Base-by-base conservation (phyloP, 2,888 invertebrate genomes). In the Catocala fraxini region DNA sequence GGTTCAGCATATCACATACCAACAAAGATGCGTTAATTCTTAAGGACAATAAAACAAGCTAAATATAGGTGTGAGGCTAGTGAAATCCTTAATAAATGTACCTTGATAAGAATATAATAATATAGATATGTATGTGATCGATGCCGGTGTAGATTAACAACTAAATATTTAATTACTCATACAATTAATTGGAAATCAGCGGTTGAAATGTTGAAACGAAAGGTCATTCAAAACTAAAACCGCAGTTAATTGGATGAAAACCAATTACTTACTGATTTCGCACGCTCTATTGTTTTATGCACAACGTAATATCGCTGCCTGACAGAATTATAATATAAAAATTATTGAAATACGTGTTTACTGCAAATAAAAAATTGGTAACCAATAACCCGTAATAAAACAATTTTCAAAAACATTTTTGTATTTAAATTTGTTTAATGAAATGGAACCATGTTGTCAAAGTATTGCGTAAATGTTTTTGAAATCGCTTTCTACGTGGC, bases 401-500 rank as follows among this genome's bases (percentile, higher is more conserved):
- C 6, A 9, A 11, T 60, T 60, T 60, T 39, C 47, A 63, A 56
- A 53, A 48, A 62, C 45, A 63, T 35, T 55, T 11, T 35, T 46
- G 57, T 58, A 13, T 71, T 63, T 59, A 59, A 66, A 63, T 77
- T 78, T 81, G 77, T 68, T 82, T 84, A 87, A 85, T 88, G 80
- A 86, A 86, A 85, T 83, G 84, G 75, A 88, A 85, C 83, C 79
- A 75, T 83, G 81, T 82, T 79, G 79, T 81, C 75, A 75, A 75
- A 70, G 72, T 77, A 81, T 91, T 91, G 84, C 89, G 87, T 85
- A 89, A 89, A 87, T 81, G 87, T 87, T 90, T 88, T 89, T 90
- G 88, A 89, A 89, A 88, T 89, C 87, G 89, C 89, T 91, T 89
- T 90, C 89, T 88, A 90, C 89, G 83, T 79, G 82, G 84, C 88